phyloP scores from a whole-genome alignment of 2,113 vertebrate genomes.

The Malurus elegans region DNA sequence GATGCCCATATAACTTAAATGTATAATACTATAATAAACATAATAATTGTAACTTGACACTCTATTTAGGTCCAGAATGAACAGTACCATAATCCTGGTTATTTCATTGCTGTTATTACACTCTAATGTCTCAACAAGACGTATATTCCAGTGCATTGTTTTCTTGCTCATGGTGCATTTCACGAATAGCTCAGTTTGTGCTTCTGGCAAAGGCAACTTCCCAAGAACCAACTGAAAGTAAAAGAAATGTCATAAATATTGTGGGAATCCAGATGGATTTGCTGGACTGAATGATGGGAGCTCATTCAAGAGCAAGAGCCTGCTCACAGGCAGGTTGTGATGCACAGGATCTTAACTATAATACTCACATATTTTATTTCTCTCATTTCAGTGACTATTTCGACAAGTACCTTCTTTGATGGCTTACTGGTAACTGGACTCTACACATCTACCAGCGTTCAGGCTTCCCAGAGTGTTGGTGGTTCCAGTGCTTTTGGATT shows the following conservation, averaged over 20 bases:
- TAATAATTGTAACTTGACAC: not conserved
- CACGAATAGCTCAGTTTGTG: not conserved
- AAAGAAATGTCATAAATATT: not conserved
- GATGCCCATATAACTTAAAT: not conserved
- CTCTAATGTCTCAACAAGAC: not conserved
- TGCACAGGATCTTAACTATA: not conserved
- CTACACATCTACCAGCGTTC: slow-evolving; percentile 93
- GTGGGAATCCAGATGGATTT: not conserved
- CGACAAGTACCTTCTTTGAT: slow-evolving; percentile 94
- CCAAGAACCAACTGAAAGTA: not conserved
- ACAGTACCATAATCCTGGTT: not conserved
- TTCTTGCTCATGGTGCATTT: not conserved
- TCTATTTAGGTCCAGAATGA: not conserved
- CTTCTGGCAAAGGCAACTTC: not conserved
- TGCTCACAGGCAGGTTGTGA: not conserved
- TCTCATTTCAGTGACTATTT: slow-evolving; percentile 88
- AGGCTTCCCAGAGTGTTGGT: slow-evolving; percentile 87
- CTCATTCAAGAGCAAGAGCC: not conserved
- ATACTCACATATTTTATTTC: not conserved
- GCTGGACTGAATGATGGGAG: not conserved
- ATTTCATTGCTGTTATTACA: not conserved
- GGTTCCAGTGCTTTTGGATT: slow-evolving; percentile 91
- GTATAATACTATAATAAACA: not conserved
- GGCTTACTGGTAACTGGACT: slow-evolving; percentile 95
- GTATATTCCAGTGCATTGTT: not conserved